phyloP scores from a whole-genome alignment of 2,888 invertebrate genomes.

The Podotricha telesiphe region DNA sequence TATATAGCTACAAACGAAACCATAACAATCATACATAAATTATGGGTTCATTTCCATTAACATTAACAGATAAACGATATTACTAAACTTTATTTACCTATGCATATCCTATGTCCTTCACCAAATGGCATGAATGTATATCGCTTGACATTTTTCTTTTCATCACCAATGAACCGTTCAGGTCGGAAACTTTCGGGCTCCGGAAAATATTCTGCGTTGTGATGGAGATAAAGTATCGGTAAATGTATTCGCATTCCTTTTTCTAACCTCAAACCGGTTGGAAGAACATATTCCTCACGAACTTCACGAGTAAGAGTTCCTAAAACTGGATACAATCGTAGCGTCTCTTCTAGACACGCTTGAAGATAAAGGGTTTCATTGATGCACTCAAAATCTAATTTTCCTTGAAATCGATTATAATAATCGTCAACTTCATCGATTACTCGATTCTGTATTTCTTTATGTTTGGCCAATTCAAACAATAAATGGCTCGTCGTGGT shows the following conservation, averaged over 20 bases:
- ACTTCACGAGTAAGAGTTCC: conserved; percentile 58
- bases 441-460: conserved; percentile 48
- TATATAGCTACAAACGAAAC: too few species aligned
- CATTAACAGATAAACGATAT: neutral
- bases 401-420: conserved; percentile 44
- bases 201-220: conserved; percentile 57
- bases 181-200: conserved; percentile 60
- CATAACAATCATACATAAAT: too few species aligned
- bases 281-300: conserved; percentile 43
- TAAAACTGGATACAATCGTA: conserved; percentile 61
- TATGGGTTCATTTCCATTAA: too few species aligned
- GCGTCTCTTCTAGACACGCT: conserved; percentile 57
- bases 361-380: conserved; percentile 56
- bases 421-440: conserved; percentile 55
- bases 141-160: conserved; percentile 53
- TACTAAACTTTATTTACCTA: neutral
- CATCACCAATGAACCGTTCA: conserved; percentile 58
- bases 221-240: conserved; percentile 60
- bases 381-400: conserved; percentile 55
- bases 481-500: conserved; percentile 52
- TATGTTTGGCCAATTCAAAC: conserved; percentile 55
- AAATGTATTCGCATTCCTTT: conserved; percentile 62
- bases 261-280: conserved; percentile 55
- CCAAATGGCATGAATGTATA: conserved; percentile 42
- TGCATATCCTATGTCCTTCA: conserved; percentile 48